Percentiles rank a stretch among this genome's conserved stretches.
Evolutionary conservation across 2,113 vertebrate species (phyloP).

Genomic region (Megalops atlanticus): DNA sequence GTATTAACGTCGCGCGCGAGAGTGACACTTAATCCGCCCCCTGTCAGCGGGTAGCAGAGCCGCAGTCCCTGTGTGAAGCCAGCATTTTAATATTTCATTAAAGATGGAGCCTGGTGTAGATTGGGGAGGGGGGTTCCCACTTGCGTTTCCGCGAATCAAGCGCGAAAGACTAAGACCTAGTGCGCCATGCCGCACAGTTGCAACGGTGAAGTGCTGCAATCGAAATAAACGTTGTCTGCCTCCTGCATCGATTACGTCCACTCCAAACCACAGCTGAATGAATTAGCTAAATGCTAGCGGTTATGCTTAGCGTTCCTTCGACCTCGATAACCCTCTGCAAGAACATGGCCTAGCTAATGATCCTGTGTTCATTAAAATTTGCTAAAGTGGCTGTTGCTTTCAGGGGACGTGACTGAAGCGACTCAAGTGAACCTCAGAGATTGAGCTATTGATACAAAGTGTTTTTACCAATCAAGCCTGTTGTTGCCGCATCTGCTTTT

Average conservation of each 20-base stretch:
- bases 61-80: neutral
- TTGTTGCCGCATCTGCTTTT: too few species aligned
- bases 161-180: too few species aligned
- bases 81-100: slow-evolving; percentile 23
- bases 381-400: neutral
- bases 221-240: too few species aligned
- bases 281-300: too few species aligned
- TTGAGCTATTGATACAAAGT: neutral
- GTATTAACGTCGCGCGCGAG: neutral
- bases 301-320: neutral
- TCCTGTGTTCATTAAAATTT: neutral
- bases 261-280: too few species aligned
- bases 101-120: neutral
- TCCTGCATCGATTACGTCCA: neutral
- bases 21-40: neutral
- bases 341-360: neutral
- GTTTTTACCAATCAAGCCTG: too few species aligned
- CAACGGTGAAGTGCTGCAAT: too few species aligned
- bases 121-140: neutral
- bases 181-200: too few species aligned
- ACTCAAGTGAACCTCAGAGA: neutral
- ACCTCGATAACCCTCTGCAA: neutral
- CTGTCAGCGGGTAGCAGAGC: neutral
- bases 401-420: neutral
- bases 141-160: too few species aligned